Conservation (phyloP, 2,113 vertebrate genomes). For the Xiphias gladius region DNA sequence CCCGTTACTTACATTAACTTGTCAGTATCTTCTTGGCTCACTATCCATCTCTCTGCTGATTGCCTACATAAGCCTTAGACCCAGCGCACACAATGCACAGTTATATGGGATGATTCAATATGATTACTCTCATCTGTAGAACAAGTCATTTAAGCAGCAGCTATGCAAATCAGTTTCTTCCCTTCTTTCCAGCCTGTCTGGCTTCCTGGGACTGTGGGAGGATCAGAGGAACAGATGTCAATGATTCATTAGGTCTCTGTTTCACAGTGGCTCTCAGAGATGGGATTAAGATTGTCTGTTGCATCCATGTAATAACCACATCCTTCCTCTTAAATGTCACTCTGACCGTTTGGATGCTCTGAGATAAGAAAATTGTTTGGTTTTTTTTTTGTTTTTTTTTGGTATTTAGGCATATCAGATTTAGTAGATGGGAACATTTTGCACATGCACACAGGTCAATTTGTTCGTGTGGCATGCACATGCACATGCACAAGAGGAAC, state of each 20-base stretch:
- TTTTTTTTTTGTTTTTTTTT: neutral
- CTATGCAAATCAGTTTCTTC: conserved; percentile 53
- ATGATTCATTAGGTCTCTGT: conserved; percentile 52
- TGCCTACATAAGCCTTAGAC: neutral
- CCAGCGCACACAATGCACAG: neutral
- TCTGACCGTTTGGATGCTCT: neutral
- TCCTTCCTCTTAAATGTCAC: conserved; percentile 46
- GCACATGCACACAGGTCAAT: neutral
- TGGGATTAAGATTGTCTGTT: conserved; percentile 43
- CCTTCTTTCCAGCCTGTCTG: conserved; percentile 3
- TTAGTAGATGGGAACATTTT: conserved; percentile 40
- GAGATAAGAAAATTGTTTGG: conserved; percentile 13
- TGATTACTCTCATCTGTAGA: conserved; percentile 30
- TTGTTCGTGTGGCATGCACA: neutral
- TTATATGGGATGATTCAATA: conserved; percentile 5
- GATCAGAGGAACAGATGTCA: conserved; percentile 64
- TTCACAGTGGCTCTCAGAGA: conserved; percentile 34
- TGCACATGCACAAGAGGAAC: neutral
- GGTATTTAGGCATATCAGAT: conserved; percentile 19
- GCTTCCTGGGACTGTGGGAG: conserved; percentile 41
- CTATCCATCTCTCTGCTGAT: neutral
- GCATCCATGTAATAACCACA: conserved; percentile 26
- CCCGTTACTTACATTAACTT: conserved; percentile 34
- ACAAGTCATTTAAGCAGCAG: conserved; percentile 1
- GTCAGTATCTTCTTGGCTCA: conserved; percentile 32